A percentile compares a stretch with the other conserved stretches of the same genome.
Conservation (phyloP, 1,140 invertebrate genomes). For the Sesamia nonagrioides region DNA sequence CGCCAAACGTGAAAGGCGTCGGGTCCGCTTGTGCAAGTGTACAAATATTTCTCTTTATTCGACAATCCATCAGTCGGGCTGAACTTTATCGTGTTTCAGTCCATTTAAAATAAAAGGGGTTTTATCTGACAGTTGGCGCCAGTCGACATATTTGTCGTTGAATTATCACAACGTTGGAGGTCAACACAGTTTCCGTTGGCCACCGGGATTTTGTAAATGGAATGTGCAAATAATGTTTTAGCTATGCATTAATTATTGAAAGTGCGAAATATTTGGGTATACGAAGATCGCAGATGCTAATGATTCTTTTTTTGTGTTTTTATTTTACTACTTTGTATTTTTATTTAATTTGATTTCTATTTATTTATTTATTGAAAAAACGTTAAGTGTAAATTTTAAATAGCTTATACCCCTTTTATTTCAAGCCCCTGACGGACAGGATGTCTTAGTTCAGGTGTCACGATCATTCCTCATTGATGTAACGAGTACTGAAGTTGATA, state of each 20-base stretch:
- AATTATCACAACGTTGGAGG: constrained; percentile 67
- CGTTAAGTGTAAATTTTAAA: too few relatives aligned
- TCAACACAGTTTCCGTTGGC: constrained; percentile 50
- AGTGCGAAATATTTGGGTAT: background rate
- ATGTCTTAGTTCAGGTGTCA: too few relatives aligned
- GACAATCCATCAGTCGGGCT: constrained; percentile 39
- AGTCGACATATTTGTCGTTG: constrained; percentile 55
- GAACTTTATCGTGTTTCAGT: constrained; percentile 61
- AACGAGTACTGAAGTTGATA: too few relatives aligned
- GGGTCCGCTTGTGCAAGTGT: constrained; percentile 58
- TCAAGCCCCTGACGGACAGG: too few relatives aligned
- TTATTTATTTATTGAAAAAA: too few relatives aligned
- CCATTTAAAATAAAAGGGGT: constrained; percentile 73
- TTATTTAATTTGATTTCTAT: too few relatives aligned
- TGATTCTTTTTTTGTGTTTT: too few relatives aligned
- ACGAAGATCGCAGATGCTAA: too few relatives aligned
- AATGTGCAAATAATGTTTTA: constrained; percentile 28
- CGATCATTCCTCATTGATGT: too few relatives aligned
- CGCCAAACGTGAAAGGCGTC: constrained; percentile 62
- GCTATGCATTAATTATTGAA: constrained; percentile 28
- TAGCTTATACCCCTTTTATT: too few relatives aligned
- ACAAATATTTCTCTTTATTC: constrained; percentile 32
- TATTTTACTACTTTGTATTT: too few relatives aligned
- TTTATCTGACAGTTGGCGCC: constrained; percentile 60
- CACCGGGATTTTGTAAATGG: constrained; percentile 39